Conservation (phyloP, 2,888 invertebrate genomes). For the Eucera pruinosa region DNA sequence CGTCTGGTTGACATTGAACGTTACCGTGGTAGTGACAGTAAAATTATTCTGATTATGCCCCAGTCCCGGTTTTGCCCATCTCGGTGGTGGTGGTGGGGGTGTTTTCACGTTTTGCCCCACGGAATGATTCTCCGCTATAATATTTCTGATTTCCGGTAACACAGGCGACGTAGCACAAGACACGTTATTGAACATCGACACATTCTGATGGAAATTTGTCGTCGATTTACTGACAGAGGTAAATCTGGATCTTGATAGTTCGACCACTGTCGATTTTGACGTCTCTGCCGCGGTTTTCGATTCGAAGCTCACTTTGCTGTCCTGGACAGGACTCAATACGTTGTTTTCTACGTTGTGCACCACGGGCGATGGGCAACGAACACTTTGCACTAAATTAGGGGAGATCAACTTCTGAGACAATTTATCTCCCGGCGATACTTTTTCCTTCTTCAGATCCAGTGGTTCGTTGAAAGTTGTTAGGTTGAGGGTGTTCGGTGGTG, state of each 20-base stretch:
- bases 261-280: slow-evolving; percentile 66
- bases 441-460: slow-evolving; percentile 74
- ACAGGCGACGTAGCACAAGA: slow-evolving; percentile 75
- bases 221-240: slow-evolving; percentile 74
- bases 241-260: slow-evolving; percentile 77
- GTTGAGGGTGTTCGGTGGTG: slow-evolving; percentile 93
- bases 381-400: slow-evolving; percentile 82
- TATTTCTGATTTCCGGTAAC: slow-evolving; percentile 73
- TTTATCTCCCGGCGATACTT: slow-evolving; percentile 78
- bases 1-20: slow-evolving; percentile 89
- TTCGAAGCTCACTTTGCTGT: slow-evolving; percentile 66
- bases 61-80: slow-evolving; percentile 92
- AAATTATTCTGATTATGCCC: slow-evolving; percentile 88
- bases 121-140: slow-evolving; percentile 69
- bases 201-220: slow-evolving; percentile 80
- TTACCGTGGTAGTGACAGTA: slow-evolving; percentile 94
- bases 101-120: slow-evolving; percentile 83
- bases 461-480: slow-evolving; percentile 86
- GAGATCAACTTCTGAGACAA: slow-evolving; percentile 81
- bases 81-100: slow-evolving; percentile 93
- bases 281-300: slow-evolving; percentile 61
- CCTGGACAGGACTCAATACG: slow-evolving; percentile 78
- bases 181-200: slow-evolving; percentile 76
- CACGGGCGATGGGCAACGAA: slow-evolving; percentile 81
- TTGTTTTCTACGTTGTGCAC: slow-evolving; percentile 83